Evolutionary conservation across 35 echinoderm and acorn worm species (phyloP).

Genomic region (Lytechinus variegatus): DNA sequence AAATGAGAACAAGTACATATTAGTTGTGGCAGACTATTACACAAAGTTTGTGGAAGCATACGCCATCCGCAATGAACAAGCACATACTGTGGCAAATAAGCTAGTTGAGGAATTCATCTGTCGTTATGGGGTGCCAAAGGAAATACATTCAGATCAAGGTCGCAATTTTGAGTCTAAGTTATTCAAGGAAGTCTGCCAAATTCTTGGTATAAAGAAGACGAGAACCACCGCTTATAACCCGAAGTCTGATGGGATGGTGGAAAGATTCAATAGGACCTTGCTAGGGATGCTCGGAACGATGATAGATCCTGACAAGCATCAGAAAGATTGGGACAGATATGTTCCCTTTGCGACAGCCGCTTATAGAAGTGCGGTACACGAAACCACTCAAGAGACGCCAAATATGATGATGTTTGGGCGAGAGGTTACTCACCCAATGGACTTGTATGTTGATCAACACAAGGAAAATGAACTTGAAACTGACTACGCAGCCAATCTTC

Average conservation of each 20-base stretch:
- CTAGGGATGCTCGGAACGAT: neutral
- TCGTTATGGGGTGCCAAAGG: conserved; percentile 60
- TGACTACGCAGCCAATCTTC: conserved; percentile 31
- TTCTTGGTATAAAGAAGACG: conserved; percentile 42
- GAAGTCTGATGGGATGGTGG: neutral
- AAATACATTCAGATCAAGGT: conserved; percentile 69
- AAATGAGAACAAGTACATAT: conserved; percentile 56
- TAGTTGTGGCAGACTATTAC: conserved; percentile 65
- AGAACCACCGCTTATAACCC: neutral
- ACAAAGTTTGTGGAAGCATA: conserved; percentile 68
- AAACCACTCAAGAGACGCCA: conserved; percentile 63
- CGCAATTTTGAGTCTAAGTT: conserved; percentile 59
- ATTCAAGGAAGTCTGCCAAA: conserved; percentile 56
- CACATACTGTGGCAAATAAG: conserved; percentile 53
- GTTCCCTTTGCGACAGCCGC: conserved; percentile 53
- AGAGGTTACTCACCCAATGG: conserved; percentile 61
- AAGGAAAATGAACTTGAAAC: neutral
- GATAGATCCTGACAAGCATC: conserved; percentile 56
- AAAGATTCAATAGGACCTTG: neutral
- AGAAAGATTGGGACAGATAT: conserved; percentile 60
- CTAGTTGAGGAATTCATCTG: conserved; percentile 63
- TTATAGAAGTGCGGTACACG: conserved; percentile 54
- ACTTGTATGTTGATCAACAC: conserved; percentile 39
- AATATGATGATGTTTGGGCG: conserved; percentile 75
- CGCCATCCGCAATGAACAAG: conserved; percentile 53